These are phyloP conservation scores for Aramus guarauna DNA, from an alignment of 2,113 vertebrate genomes.

Conservation along the genomic window DNA sequence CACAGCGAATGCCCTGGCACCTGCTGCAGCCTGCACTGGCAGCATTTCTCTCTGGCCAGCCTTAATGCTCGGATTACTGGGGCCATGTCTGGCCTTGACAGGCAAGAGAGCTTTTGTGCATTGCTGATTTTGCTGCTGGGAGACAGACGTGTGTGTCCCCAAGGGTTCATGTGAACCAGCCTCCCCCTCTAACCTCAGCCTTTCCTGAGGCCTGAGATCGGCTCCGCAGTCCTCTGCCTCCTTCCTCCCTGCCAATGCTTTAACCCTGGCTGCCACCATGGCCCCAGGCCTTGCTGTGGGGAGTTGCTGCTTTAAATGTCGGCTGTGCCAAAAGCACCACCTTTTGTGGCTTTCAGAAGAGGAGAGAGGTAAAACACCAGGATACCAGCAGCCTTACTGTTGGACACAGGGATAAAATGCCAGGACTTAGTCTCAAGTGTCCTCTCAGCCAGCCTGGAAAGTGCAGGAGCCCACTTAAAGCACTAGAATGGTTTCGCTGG, in stretches of 20 bases:
- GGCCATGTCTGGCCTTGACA: accelerated
- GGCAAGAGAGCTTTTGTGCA: background rate
- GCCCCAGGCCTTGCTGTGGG: background rate
- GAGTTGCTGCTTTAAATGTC: background rate
- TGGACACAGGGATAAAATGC: background rate
- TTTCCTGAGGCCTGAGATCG: background rate
- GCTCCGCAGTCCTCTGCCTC: background rate
- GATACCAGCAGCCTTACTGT: background rate
- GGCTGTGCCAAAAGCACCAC: background rate
- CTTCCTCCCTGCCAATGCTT: background rate
- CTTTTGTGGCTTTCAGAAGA: background rate
- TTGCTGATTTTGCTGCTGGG: background rate
- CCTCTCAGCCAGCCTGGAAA: background rate
- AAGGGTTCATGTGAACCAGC: slow-evolving; percentile 21
- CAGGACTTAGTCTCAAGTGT: background rate
- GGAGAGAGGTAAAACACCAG: background rate
- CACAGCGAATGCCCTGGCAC: background rate
- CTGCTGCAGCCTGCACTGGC: background rate
- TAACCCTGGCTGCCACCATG: background rate
- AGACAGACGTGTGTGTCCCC: background rate
- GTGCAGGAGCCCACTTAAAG: background rate
- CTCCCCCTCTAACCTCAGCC: background rate
- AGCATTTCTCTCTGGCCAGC: background rate
- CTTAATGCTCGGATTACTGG: background rate
- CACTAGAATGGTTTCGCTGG: background rate